Evolutionary conservation across 2,113 vertebrate species (phyloP).

Genomic region (Ceuthmochares aereus): DNA sequence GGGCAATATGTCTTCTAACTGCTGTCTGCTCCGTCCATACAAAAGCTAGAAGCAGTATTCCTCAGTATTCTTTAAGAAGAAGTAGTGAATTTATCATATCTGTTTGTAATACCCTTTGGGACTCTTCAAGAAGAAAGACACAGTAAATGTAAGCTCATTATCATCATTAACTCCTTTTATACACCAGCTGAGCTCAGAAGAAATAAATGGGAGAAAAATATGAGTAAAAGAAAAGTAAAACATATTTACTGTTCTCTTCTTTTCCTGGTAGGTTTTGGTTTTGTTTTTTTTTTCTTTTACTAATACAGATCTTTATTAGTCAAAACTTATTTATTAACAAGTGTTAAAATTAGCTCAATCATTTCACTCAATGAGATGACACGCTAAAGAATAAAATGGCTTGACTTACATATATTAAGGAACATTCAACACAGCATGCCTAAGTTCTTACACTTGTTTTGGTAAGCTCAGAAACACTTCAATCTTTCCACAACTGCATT

Average conservation of each 20-base stretch:
- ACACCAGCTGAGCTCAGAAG: constrained; percentile 70
- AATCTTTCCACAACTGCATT: neutral
- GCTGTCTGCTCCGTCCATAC: neutral
- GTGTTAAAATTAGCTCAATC: neutral
- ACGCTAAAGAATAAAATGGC: neutral
- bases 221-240: neutral
- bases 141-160: constrained; percentile 70
- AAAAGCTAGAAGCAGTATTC: constrained; percentile 17
- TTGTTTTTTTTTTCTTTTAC: neutral
- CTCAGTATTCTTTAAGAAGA: constrained; percentile 29
- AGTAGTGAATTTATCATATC: constrained; percentile 40
- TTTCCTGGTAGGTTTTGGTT: neutral
- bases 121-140: constrained; percentile 49
- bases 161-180: constrained; percentile 69
- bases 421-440: neutral
- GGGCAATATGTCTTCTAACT: neutral
- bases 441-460: neutral
- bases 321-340: neutral
- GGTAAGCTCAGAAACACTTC: neutral
- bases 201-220: constrained; percentile 14
- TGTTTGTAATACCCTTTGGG: constrained; percentile 62
- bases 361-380: neutral
- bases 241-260: neutral
- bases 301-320: neutral
- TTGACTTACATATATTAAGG: neutral